A percentile compares a stretch with the other conserved stretches of the same genome.
Evolutionary conservation across 2,113 vertebrate species (phyloP).

Genomic region (Hypocryptadius cinnamomeus): DNA sequence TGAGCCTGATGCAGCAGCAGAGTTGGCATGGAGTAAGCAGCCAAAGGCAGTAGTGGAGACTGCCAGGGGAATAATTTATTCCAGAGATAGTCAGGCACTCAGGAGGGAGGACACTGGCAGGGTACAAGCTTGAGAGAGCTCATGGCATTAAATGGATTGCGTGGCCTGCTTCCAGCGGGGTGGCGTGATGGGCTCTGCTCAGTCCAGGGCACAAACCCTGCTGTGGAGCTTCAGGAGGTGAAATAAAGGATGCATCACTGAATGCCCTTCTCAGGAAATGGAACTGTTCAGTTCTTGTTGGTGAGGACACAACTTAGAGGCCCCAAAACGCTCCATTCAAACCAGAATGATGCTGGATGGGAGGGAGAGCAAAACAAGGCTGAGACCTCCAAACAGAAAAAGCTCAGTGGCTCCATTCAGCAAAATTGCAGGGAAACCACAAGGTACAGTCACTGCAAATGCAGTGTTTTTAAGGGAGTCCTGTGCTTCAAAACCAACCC

Average conservation of each 20-base stretch:
- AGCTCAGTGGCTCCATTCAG: background rate
- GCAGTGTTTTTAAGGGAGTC: background rate
- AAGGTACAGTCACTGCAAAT: background rate
- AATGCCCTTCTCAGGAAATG: background rate
- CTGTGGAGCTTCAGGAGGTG: background rate
- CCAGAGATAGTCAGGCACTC: background rate
- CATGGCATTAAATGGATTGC: background rate
- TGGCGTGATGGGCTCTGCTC: fast-evolving
- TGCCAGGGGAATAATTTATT: slow-evolving; percentile 9
- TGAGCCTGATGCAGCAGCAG: background rate
- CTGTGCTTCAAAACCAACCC: background rate
- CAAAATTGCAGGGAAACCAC: background rate
- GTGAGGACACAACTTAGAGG: background rate
- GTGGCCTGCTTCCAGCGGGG: background rate
- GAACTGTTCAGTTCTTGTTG: background rate
- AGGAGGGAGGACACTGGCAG: background rate
- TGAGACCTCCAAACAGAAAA: background rate
- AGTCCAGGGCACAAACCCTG: background rate
- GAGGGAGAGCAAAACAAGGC: fast-evolving
- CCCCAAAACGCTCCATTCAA: background rate
- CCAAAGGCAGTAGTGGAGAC: background rate
- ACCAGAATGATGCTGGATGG: background rate
- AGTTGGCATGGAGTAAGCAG: background rate
- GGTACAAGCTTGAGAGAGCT: background rate
- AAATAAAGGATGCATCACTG: background rate